Evolutionary conservation across 2,797 vertebrate species (phyloP).

Genomic region (Macropus fuliginosus): DNA sequence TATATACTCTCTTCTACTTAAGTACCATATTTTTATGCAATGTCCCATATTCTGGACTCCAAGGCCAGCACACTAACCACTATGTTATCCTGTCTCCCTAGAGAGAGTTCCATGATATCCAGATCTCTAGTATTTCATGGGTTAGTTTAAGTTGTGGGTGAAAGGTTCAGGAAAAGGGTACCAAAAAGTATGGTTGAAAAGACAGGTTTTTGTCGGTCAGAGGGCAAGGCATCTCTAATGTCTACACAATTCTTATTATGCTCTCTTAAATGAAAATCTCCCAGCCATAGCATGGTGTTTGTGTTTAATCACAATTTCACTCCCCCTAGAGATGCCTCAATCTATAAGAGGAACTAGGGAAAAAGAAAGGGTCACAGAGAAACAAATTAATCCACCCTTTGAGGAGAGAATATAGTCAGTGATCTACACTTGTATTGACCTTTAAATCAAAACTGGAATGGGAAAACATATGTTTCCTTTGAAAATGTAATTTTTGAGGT

Average conservation of each 20-base stretch:
- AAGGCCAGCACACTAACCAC: not conserved
- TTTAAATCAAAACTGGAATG: not conserved
- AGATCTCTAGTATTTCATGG: not conserved
- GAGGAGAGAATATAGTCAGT: not conserved
- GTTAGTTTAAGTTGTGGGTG: not conserved
- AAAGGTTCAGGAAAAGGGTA: not conserved
- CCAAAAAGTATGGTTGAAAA: not conserved
- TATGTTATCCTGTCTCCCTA: not conserved
- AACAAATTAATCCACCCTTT: not conserved
- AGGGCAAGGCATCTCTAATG: not conserved
- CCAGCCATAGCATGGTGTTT: not conserved
- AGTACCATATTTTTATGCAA: not conserved
- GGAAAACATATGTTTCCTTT: not conserved
- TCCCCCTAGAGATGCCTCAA: not conserved
- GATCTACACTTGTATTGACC: not conserved
- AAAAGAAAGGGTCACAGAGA: not conserved
- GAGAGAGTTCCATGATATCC: not conserved
- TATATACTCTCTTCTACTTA: not conserved
- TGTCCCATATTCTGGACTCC: not conserved
- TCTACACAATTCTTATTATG: not conserved
- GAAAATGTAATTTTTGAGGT: not conserved
- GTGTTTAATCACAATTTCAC: not conserved
- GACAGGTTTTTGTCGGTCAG: not conserved
- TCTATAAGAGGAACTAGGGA: not conserved
- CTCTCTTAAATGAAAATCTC: not conserved